Conservation (phyloP, 2,113 vertebrate genomes). For the Crotalus tigris region DNA sequence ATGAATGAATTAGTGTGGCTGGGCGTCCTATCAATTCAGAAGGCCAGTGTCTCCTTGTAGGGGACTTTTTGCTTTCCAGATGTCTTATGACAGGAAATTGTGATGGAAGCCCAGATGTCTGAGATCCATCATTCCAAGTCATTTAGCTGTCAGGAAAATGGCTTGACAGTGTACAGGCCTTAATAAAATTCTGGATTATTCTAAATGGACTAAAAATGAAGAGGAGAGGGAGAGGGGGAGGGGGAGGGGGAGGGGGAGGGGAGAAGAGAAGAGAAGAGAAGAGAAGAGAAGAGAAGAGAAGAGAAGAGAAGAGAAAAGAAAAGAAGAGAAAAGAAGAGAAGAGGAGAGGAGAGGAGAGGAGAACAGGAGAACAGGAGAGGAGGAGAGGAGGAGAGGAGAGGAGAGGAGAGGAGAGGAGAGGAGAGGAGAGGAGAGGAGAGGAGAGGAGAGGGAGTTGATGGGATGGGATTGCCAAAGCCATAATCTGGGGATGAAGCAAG, state of each 20-base stretch:
- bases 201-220: conserved; percentile 41
- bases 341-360: not conserved
- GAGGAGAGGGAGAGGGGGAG: accelerated
- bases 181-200: conserved; percentile 53
- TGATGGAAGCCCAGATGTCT: conserved; percentile 71
- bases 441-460: not conserved
- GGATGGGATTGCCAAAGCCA: not conserved
- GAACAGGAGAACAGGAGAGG: no score
- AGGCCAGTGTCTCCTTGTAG: conserved; percentile 65
- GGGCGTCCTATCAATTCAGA: conserved; percentile 57
- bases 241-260: accelerated
- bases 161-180: conserved; percentile 70
- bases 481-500: not conserved
- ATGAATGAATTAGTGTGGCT: conserved; percentile 45
- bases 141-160: conserved; percentile 67
- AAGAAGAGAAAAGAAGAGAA: no score
- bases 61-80: conserved; percentile 63
- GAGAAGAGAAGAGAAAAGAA: accelerated
- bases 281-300: no score
- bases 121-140: conserved; percentile 65
- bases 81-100: conserved; percentile 68
- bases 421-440: no score
- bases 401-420: no score
- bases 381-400: no score
- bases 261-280: accelerated